A percentile compares a stretch with the other conserved stretches of the same genome.
Conservation (phyloP, 2,888 invertebrate genomes). For the Keiferia lycopersicella region DNA sequence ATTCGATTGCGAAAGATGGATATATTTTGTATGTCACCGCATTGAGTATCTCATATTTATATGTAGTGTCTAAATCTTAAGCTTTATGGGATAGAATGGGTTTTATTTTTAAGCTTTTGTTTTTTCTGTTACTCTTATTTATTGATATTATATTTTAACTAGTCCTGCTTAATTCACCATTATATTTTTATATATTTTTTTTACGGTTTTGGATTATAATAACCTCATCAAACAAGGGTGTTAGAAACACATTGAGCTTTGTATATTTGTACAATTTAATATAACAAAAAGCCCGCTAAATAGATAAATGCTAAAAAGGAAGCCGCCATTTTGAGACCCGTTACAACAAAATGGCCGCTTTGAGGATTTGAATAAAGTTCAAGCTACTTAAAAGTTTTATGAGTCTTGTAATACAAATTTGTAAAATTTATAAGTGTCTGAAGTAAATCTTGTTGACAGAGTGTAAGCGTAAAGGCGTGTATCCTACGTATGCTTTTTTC, state of each 20-base stretch:
- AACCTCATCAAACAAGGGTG: conserved; percentile 56
- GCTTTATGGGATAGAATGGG: conserved; percentile 52
- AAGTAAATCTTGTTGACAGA: not conserved
- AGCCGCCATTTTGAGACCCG: conserved; percentile 35
- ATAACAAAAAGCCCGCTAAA: conserved; percentile 46
- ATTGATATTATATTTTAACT: not conserved
- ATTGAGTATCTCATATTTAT: conserved; percentile 55
- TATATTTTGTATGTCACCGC: conserved; percentile 76
- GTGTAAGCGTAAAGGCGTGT: conserved; percentile 29
- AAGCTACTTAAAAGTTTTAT: not conserved
- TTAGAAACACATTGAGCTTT: conserved; percentile 76
- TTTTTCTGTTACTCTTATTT: conserved; percentile 15
- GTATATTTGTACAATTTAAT: conserved; percentile 63
- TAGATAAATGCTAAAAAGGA: conserved; percentile 26
- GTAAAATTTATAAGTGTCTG: not conserved
- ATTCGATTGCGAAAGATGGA: conserved; percentile 72
- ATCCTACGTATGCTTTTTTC: too few relatives aligned
- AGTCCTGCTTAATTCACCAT: conserved; percentile 6
- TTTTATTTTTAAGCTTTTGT: conserved; percentile 39
- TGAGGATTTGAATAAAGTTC: not conserved
- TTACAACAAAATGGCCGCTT: conserved; percentile 47
- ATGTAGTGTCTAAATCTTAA: conserved; percentile 57
- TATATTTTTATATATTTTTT: not conserved
- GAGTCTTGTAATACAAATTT: not conserved
- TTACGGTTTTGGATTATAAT: conserved; percentile 15